phyloP scores from a whole-genome alignment of 2,113 vertebrate genomes.

The Notiomystis cincta region DNA sequence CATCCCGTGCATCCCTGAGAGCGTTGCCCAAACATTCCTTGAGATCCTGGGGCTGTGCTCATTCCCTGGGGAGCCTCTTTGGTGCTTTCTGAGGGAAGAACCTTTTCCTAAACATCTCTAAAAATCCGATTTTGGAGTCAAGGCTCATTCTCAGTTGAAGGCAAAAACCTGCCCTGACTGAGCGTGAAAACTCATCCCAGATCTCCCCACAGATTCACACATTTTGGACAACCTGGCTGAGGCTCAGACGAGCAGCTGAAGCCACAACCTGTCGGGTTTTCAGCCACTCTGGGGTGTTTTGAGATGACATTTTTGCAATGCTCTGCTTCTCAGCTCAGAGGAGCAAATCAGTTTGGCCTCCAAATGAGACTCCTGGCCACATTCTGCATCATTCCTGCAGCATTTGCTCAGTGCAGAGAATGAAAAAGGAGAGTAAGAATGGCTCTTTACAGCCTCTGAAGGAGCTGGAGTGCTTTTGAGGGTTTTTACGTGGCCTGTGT shows the following conservation, averaged over 20 bases:
- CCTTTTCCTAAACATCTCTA: not conserved
- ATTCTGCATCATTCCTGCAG: not conserved
- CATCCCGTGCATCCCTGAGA: not conserved
- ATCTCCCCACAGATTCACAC: not conserved
- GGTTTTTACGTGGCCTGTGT: not conserved
- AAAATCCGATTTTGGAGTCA: not conserved
- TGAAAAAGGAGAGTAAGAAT: not conserved
- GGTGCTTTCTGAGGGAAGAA: not conserved
- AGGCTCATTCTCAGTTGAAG: not conserved
- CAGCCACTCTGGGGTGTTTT: not conserved
- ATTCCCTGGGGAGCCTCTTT: not conserved
- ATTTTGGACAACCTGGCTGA: not conserved
- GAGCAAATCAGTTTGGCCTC: not conserved
- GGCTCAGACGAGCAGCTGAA: not conserved
- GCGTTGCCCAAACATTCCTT: not conserved
- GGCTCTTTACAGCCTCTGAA: not conserved
- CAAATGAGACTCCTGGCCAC: not conserved
- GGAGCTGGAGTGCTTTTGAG: not conserved
- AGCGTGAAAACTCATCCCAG: not conserved
- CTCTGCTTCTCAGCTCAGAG: not conserved
- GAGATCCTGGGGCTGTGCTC: not conserved
- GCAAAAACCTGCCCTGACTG: not conserved
- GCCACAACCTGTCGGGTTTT: not conserved
- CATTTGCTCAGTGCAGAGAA: not conserved
- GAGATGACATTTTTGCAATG: not conserved